Conservation (phyloP, 1,140 invertebrate genomes). For the Bilobella aurantiaca region DNA sequence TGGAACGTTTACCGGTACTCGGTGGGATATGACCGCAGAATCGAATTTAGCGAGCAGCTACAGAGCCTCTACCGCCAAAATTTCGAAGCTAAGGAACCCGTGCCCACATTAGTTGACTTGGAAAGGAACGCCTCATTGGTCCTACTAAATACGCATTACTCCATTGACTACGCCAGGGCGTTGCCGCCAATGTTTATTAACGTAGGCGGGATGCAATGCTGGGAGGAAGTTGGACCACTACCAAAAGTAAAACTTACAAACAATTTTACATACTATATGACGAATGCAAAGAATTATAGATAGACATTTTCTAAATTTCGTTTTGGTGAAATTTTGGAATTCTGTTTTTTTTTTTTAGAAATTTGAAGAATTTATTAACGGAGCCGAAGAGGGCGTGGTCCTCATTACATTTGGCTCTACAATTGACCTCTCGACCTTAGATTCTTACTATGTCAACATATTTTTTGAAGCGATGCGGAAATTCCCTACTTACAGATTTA, state of each 20-base stretch:
- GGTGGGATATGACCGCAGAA: background rate
- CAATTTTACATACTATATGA: background rate
- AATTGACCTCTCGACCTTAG: constrained; percentile 15
- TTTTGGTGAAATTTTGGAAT: no score
- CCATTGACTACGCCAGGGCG: constrained; percentile 11
- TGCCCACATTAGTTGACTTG: background rate
- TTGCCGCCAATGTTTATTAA: constrained; percentile 15
- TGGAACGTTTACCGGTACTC: background rate
- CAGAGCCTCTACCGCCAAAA: background rate
- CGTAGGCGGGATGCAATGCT: constrained; percentile 23
- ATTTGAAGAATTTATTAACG: constrained; percentile 23
- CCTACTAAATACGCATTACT: constrained; percentile 15
- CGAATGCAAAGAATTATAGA: background rate
- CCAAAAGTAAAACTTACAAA: background rate
- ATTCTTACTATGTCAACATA: background rate
- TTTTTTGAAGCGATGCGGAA: constrained; percentile 13
- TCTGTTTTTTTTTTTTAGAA: constrained; percentile 12
- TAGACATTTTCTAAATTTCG: no score
- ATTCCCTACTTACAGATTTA: constrained; percentile 8
- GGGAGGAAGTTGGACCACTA: background rate
- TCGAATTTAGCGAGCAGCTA: background rate
- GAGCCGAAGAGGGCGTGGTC: constrained; percentile 23
- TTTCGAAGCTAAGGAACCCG: background rate
- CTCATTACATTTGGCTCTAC: constrained; percentile 24
- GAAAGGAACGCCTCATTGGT: constrained; percentile 18